These are phyloP conservation scores for Pteria penguin DNA, from an alignment of 2,888 invertebrate genomes.

Conservation along the genomic window DNA sequence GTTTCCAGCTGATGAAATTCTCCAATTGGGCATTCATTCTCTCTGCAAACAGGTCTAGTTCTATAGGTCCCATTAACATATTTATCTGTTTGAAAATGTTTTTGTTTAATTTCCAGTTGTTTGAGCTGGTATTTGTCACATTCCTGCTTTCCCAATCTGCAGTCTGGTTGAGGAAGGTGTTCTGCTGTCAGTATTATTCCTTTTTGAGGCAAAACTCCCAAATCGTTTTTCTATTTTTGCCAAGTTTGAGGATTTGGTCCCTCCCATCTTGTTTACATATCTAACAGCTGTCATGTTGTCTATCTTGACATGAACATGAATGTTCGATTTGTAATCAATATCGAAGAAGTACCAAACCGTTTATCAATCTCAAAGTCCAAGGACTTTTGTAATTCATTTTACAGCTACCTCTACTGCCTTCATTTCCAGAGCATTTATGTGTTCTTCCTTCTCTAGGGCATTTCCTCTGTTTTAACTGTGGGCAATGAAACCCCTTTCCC, in stretches of 20 bases:
- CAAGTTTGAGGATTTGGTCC: not conserved
- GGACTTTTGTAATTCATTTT: conserved; percentile 1
- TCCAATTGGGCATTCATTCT: not conserved
- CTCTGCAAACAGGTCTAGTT: not conserved
- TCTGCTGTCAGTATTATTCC: conserved; percentile 1
- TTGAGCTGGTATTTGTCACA: not conserved
- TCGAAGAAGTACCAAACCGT: too few species aligned
- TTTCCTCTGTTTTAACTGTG: not conserved
- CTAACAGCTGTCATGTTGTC: conserved; percentile 7
- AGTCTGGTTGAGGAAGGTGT: not conserved
- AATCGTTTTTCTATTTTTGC: not conserved
- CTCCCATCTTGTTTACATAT: conserved; percentile 7
- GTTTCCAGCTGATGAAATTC: conserved; percentile 1
- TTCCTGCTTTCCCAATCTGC: conserved; percentile 1
- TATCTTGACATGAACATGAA: not conserved
- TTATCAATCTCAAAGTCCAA: too few species aligned
- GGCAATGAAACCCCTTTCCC: conserved; percentile 14
- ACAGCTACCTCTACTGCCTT: conserved; percentile 7
- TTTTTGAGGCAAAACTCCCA: too few species aligned
- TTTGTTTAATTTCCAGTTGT: conserved; percentile 6
- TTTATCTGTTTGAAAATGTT: conserved; percentile 12
- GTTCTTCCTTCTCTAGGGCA: not conserved
- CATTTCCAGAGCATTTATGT: conserved; percentile 18
- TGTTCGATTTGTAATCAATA: too few species aligned
- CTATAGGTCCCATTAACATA: not conserved